Evolutionary conservation across 2,113 vertebrate species (phyloP), one percentile per base, ranked within the genome.

Genomic region (Lutjanus erythropterus): DNA sequence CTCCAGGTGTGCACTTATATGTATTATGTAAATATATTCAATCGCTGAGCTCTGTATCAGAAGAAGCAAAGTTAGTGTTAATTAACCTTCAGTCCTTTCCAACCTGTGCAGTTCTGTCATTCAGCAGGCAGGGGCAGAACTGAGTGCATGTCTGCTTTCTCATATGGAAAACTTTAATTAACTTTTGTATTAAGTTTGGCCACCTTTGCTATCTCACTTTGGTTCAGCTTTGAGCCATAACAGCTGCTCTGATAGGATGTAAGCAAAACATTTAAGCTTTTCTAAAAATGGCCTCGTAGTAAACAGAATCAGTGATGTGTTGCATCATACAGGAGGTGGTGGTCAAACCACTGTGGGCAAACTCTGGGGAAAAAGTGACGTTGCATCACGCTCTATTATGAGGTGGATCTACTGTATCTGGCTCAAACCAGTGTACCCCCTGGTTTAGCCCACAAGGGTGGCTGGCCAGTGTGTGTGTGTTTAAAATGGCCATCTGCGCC

Each of bases 401-500:
- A 47, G 2, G 11, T 11, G n/a, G 6, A 56, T n/a, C n/a, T 27
- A n/a, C 39, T 49, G 27, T 16, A 14, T 62, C 5, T 33, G 53
- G 49, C 27, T 69, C 53, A 69, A 69, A 64, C 61, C 70, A 73
- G 42, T 46, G 59, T 15, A 59, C 37, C 58, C 21, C 0, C 39
- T 77, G 64, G 59, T 72, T 25, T 42, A 23, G 7, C 23, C 50
- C 44, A 56, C 19, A 3, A 44, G 27, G 37, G 4, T 4, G 58
- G 41, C 41, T 46, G 60, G 31, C 53, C 37, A 60, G 42, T 64
- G 65, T 56, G 50, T 72, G 50, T 73, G 74, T 73, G 74, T 76
- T 85, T 81, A 62, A 75, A 46, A 80, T 47, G 78, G 46, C 80
- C 86, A 91, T 89, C 85, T 87, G 88, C 74, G 67, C 86, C 92